Base-by-base conservation (phyloP, 2,888 invertebrate genomes). In the Scaptomyza polygonia region DNA sequence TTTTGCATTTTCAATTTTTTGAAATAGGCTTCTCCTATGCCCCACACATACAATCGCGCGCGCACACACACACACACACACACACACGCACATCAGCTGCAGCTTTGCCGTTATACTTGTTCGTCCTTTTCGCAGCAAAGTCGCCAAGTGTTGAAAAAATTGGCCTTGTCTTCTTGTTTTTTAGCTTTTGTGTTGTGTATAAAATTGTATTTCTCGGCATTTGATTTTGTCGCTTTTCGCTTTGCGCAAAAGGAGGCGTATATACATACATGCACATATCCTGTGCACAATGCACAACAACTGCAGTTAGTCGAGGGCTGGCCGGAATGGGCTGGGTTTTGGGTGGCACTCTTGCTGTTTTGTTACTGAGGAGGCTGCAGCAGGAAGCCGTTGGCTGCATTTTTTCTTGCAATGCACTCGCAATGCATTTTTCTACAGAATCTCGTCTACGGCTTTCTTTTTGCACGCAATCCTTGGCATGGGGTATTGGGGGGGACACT, bases 1-100 rank as follows among this genome's bases (percentile, higher is more conserved):
- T 85, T 86, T 85, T 85, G 84, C 85, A 85, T 85, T 85, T 85
- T 85, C 87, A 85, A 85, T 85, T 85, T 85, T 85, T 85, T 85
- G 87, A 85, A 85, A 85, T 85, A 85, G 85, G 83, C 85, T 79
- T 74, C 83, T 72, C 78, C 83, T 76, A 67, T 83, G 71, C 49
- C 36, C 21, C 52, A 25, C 48, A 25, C 54, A 34, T n/a, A n/a
- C n/a, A n/a, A n/a, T n/a, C n/a, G n/a, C n/a, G n/a, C 36, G 14
- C 32, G 30, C 29, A 39, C 49, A 21, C 51, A 40, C 27, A 36
- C 43, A 44, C 47, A 40, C 59, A 30, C 42, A 30, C 43, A 25
- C 12, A 8, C 39, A 2, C 21, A 25, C 40, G 11, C 49, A 30
- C 27, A 36, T 36, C 30, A 14, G 47, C 55, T 53, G 57, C 56